Base-by-base conservation (phyloP, 2,797 vertebrate species). In the Steatocranus sp. region DNA sequence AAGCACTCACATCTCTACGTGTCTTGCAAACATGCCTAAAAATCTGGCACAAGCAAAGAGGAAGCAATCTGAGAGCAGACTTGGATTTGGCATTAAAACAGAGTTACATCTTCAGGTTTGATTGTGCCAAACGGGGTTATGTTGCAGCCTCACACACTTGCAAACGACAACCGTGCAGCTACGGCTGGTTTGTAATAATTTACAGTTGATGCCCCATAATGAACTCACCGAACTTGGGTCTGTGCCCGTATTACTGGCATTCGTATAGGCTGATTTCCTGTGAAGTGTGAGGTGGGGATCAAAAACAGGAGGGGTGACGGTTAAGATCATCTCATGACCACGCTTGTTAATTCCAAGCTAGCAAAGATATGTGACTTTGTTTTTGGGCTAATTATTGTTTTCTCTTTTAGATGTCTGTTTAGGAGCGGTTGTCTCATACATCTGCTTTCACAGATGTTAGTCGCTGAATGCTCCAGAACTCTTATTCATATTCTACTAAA, bases 381-480 rank as follows among this genome's bases (percentile, higher is more conserved):
- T 15, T 68, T 56, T 3, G 3, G 25, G 30, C 10, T 76, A 27
- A 66, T 79, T 82, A 3, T 1, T 11, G 51, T 49, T 74, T 77
- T 30, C 56, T 4, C 51, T 75, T 2, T 12, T 2, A 20, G 0
- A 10, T 15, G 36, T 48, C 1, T 83, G 48, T 73, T 51, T 36
- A 7, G 46, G 3, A 85, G 79, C 6, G 4, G 1, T 7, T 43
- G 5, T 20, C 34, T 34, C 1, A 32, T 25, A 38, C 32, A 36
- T 85, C 18, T 56, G 58, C 8, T 81, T 6, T 54, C n/a, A 46
- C 88, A 86, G 80, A 88, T 92, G 87, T 88, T 90, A 66, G 79
- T 88, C 15, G 77, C 86, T 88, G 86, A 79, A 74, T 58, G 75
- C 66, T 85, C 80, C 76, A 18, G 12, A 23, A 85, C 30, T 78